Conservation (phyloP, 2,888 invertebrate genomes). For the Catocala fraxini region DNA sequence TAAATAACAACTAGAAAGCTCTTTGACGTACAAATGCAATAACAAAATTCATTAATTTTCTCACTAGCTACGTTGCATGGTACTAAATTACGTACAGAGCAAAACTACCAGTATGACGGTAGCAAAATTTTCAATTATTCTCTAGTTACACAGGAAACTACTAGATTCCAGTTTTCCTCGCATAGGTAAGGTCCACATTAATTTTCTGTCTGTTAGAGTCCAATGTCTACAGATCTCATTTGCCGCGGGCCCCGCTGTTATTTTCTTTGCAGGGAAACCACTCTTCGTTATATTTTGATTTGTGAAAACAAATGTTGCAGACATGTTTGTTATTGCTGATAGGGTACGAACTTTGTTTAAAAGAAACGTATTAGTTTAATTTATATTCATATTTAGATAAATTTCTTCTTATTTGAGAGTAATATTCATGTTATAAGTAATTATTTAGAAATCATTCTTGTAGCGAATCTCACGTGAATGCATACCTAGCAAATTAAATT, state of each 20-base stretch:
- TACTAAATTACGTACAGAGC: constrained; percentile 6
- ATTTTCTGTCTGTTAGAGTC: constrained; percentile 60
- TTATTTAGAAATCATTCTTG: too few relatives aligned
- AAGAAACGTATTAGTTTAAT: background rate
- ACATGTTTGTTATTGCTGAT: constrained; percentile 62
- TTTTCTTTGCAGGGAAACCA: constrained; percentile 60
- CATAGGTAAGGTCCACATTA: constrained; percentile 44
- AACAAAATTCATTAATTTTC: constrained; percentile 16
- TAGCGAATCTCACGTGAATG: too few relatives aligned
- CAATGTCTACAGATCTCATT: constrained; percentile 63
- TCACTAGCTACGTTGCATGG: constrained; percentile 2
- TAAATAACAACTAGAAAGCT: background rate
- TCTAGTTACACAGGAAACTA: constrained; percentile 19
- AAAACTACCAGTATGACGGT: constrained; percentile 4
- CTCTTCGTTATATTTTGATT: constrained; percentile 68
- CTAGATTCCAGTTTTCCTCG: constrained; percentile 5
- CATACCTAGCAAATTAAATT: too few relatives aligned
- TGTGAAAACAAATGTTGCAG: constrained; percentile 67
- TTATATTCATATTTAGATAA: background rate
- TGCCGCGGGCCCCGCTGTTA: constrained; percentile 58
- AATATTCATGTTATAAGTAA: too few relatives aligned
- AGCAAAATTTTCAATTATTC: constrained; percentile 34
- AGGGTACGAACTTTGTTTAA: constrained; percentile 29
- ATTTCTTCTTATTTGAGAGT: too few relatives aligned
- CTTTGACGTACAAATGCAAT: constrained; percentile 17